A percentile compares a stretch with the other conserved stretches of the same genome.
These are phyloP conservation scores for Pica pica DNA, from an alignment of 2,113 vertebrate genomes.

Conservation along the genomic window DNA sequence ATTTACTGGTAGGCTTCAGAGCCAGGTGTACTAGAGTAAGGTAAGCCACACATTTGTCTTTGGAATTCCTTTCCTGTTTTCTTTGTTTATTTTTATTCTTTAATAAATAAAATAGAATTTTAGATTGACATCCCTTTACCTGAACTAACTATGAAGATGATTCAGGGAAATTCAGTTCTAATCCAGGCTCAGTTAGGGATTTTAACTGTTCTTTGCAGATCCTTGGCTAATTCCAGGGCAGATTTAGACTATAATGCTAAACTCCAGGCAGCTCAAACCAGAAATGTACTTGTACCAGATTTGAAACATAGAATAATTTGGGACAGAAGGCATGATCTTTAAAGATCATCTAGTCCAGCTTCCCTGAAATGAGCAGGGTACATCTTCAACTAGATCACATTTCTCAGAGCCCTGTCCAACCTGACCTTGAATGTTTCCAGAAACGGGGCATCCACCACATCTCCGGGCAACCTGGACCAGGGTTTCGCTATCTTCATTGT, in stretches of 20 bases:
- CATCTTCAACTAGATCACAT: not conserved
- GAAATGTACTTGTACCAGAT: not conserved
- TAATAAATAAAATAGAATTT: not conserved
- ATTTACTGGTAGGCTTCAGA: constrained; percentile 3
- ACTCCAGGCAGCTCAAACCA: not conserved
- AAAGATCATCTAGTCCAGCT: not conserved
- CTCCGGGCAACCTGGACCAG: not conserved
- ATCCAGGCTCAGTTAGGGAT: not conserved
- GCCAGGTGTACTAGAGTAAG: not conserved
- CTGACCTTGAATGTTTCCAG: not conserved
- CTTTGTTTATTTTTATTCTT: not conserved
- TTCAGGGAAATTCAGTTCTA: constrained; percentile 24
- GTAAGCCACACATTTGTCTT: not conserved
- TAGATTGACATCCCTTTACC: not conserved
- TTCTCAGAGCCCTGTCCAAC: not conserved
- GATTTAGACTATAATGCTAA: not conserved
- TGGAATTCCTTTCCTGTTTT: constrained; percentile 2
- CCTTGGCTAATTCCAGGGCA: not conserved
- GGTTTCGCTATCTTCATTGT: not conserved
- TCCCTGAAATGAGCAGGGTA: not conserved
- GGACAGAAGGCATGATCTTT: not conserved
- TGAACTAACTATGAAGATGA: constrained; percentile 5
- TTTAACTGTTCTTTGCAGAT: not conserved
- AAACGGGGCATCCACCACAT: not conserved
- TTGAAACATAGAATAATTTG: not conserved